phyloP scores from a whole-genome alignment of 2,797 vertebrate genomes.

The Delichon dasypus region DNA sequence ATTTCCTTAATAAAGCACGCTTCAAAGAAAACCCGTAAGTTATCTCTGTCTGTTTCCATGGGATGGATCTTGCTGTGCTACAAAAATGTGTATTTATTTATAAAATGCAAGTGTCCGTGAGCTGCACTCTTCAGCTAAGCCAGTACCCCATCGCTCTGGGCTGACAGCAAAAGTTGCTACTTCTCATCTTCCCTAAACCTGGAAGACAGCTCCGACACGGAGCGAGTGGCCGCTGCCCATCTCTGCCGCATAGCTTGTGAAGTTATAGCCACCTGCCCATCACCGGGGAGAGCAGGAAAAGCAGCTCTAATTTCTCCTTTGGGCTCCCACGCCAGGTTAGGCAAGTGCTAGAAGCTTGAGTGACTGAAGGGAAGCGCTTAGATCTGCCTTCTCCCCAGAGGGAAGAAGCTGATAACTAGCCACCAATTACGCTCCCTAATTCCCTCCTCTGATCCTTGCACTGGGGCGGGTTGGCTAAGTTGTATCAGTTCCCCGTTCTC shows the following conservation, averaged over 20 bases:
- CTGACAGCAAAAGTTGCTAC: background rate
- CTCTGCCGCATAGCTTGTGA: background rate
- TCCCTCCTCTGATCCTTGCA: background rate
- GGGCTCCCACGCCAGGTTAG: background rate
- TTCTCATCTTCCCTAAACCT: background rate
- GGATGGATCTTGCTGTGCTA: background rate
- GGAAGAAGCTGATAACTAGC: background rate
- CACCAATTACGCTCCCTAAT: background rate
- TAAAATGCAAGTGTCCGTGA: background rate
- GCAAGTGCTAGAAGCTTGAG: background rate
- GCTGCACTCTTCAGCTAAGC: background rate
- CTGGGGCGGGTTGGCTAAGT: background rate
- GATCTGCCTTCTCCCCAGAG: background rate
- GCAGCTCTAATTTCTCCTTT: background rate
- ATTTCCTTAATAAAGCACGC: background rate
- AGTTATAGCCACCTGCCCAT: background rate
- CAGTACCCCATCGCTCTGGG: background rate
- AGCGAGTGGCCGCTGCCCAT: accelerated
- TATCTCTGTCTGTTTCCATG: background rate
- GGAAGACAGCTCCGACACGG: background rate
- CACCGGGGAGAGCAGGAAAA: background rate
- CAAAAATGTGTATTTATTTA: background rate
- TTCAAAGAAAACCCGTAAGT: background rate
- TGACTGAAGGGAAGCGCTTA: background rate
- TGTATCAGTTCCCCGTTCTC: background rate